Base-by-base conservation (phyloP, 2,888 invertebrate species). In the Parascotia fuliginaria region DNA sequence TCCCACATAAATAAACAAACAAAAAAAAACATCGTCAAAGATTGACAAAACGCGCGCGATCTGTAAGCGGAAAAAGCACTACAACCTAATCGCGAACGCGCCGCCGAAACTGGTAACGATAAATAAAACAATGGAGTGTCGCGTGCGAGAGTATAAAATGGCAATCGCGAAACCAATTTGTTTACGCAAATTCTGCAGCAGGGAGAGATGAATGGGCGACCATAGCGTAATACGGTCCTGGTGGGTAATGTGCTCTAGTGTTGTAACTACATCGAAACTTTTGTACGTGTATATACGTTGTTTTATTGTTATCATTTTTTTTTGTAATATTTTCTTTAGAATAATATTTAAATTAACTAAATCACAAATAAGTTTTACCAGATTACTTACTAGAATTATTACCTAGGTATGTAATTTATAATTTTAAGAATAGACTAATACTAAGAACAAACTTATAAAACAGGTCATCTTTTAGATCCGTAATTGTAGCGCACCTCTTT, bases 141-240 rank as follows among this genome's bases (percentile, higher is more conserved):
- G 88, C 85, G 81, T 79, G 82, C 84, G 85, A 82, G 89, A 88
- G 90, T 90, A 90, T 91, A 91, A 92, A 91, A 92, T 92, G 91
- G 92, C 91, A 92, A 92, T 92, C 90, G 90, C 89, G 88, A 89
- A 92, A 92, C 92, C 92, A 92, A 92, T 92, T 92, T 92, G 92
- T 92, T 92, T 92, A 92, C 92, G 92, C 92, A 92, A 92, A 92
- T 92, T 92, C 90, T 91, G 90, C 89, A 90, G 85, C 88, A 84
- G 81, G 79, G 83, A 82, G 87, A 88, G 91, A 92, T 91, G 92
- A 90, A 92, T 92, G 91, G 91, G 81, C 89, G 79, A 88, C 88
- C 89, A 89, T 89, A 84, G 82, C 86, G 89, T 89, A 88, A 89
- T 90, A 89, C 89, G 83, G 83, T 76, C 66, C 83, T 77, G 74